Evolutionary conservation across 2,888 invertebrate species (phyloP), one percentile per base, ranked within the genome.

Genomic region (Colostygia pectinataria): DNA sequence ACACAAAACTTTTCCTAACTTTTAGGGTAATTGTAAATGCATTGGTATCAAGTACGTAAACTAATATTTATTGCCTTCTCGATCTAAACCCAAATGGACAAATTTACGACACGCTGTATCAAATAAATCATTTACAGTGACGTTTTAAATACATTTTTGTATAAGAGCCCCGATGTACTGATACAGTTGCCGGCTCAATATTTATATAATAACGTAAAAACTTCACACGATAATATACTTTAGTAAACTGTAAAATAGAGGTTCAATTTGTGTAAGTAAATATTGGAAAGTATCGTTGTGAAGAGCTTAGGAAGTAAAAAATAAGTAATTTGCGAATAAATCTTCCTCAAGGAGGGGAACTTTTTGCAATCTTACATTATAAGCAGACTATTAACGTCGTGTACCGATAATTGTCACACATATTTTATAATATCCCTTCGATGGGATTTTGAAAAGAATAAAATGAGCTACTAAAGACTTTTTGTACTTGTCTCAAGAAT

Each of bases 391-490:
- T 90, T 89, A 89, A 84, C 83, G 84, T 84, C 89, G 71, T 90
- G 89, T 90, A 82, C 81, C 73, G 88, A 89, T 90, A 91, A 91
- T 91, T 91, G 90, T 90, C 90, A 82, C 90, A 89, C 89, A 87
- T 90, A 90, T 88, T 88, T 89, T 83, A 87, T 73, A 85, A 83
- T 73, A 76, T 77, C 65, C 69, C 71, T 67, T 74, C 66, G 67
- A 75, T 74, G 68, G 63, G 65, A 64, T 65, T 48, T 49, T 53
- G 46, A 61, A 56, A 56, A 38, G 54, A 58, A 55, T 34, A 25
- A 48, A 50, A 52, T 50, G 33, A 45, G 47, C 48, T 40, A 42
- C 46, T 56, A 42, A 53, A 53, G 40, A 37, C 31, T 36, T 39
- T 25, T 40, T 44, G 20, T 44, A 29, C 15, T 31, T 33, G 14